Evolutionary conservation across 2,888 invertebrate genomes (phyloP), one percentile per base, ranked within the genome.

Genomic region (Oscheius sp.): DNA sequence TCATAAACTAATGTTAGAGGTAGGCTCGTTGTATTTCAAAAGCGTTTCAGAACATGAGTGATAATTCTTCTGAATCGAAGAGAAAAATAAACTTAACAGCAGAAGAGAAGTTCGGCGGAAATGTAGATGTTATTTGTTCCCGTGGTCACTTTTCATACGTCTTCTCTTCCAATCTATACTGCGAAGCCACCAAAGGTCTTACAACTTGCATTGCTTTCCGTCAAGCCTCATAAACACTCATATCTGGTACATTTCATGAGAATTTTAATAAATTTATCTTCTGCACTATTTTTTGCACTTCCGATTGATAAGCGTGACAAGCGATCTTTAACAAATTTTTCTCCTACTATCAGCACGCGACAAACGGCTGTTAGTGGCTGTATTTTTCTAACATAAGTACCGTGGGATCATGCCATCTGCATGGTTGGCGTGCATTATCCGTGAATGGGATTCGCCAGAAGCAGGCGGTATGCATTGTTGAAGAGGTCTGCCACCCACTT

Each of bases 101-200:
- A 2, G 80, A 80, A 59, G 71, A 61, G 0, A 73, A 78, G 30
- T 75, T 84, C 56, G 82, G 82, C 22, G 81, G 80, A 22, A 75
- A 73, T 63, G 80, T 84, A 22, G 84, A 84, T 59, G 84, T 84
- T 36, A 73, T 84, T 57, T 84, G 84, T 67, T 76, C 77, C 2
- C 66, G 79, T 41, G 80, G 80, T 26, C 82, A 83, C 65, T 84
- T 84, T 74, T 78, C 79, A 49, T 80, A 80, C 51, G 77, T 80
- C 24, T 80, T 80, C 67, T 76, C 80, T 8, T 80, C 80, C 6
- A 80, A 78, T 67, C 69, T 80, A 20, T 80, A 68, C 49, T 80
- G 80, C 33, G 80, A 80, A 71, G 74, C 73, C 32, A 67, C 75
- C 5, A 75, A 77, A 65, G 79, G 77, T 28, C 72, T 76, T 32